Evolutionary conservation across 2,113 vertebrate species (phyloP).

Genomic region (Phainopepla nitens): DNA sequence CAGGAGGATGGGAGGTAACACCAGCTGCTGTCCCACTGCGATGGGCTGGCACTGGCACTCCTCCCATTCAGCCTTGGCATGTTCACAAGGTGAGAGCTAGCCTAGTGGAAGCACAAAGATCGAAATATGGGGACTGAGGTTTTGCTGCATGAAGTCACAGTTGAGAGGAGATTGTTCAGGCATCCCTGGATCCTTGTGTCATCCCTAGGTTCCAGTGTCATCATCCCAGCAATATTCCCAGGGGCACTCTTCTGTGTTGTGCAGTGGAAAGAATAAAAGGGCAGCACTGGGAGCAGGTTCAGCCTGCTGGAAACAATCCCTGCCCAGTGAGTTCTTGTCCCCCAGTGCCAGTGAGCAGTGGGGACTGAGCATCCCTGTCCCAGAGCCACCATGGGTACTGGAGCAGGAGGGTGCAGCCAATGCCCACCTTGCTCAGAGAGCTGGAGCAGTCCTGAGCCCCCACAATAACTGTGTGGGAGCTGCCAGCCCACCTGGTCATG

Average conservation of each 20-base stretch:
- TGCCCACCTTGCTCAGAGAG: neutral
- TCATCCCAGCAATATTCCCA: accelerated
- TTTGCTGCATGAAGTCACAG: neutral
- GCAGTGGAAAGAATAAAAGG: neutral
- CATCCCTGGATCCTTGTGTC: neutral
- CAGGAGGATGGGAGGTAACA: neutral
- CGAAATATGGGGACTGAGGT: neutral
- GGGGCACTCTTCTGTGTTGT: neutral
- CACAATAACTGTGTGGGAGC: neutral
- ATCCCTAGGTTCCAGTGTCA: neutral
- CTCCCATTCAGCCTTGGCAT: neutral
- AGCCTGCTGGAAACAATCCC: neutral
- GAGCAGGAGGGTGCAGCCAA: neutral
- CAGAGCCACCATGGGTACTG: neutral
- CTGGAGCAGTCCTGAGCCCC: neutral
- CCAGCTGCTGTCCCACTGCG: accelerated
- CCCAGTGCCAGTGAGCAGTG: accelerated
- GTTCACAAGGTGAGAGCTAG: neutral
- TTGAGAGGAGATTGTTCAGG: neutral
- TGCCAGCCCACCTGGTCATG: neutral
- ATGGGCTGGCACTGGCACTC: neutral
- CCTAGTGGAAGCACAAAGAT: neutral
- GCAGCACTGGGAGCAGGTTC: neutral
- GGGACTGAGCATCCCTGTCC: neutral
- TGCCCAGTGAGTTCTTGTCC: neutral